phyloP scores from a whole-genome alignment of 2,113 vertebrate genomes.

The Chitala chitala region DNA sequence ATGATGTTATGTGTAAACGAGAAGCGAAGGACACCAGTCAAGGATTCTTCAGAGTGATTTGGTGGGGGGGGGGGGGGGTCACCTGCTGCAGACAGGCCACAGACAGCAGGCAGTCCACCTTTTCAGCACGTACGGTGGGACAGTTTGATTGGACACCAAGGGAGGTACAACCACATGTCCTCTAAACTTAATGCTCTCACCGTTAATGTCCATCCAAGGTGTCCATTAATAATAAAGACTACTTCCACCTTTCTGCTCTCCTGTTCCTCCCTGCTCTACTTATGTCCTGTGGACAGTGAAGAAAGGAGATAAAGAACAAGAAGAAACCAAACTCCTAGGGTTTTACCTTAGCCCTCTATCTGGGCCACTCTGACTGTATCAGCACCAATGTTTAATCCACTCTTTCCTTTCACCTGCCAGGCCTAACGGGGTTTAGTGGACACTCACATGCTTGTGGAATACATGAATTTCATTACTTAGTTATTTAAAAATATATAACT shows the following conservation, averaged over 20 bases:
- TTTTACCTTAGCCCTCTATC: slow-evolving; percentile 24
- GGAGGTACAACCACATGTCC: too few relatives aligned
- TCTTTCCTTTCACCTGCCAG: not conserved
- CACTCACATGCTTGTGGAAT: too few relatives aligned
- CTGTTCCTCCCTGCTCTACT: not conserved
- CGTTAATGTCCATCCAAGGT: not conserved
- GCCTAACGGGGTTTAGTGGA: not conserved
- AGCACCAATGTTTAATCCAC: too few relatives aligned
- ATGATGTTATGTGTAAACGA: too few relatives aligned
- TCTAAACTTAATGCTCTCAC: too few relatives aligned
- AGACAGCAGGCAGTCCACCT: not conserved
- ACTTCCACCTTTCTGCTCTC: not conserved
- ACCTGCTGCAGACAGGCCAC: not conserved
- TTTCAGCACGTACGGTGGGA: not conserved
- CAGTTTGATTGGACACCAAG: too few relatives aligned
- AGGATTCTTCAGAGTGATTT: not conserved
- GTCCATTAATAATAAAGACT: slow-evolving; percentile 13
- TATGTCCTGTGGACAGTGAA: slow-evolving; percentile 15
- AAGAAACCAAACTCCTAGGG: slow-evolving; percentile 27
- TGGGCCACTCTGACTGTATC: not conserved
- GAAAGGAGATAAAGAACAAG: slow-evolving; percentile 16
- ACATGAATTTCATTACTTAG: too few relatives aligned
- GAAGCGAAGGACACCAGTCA: too few relatives aligned
- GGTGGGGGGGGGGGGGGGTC: not conserved
- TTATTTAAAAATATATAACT: too few relatives aligned